Evolutionary conservation across 2,888 invertebrate genomes (phyloP).

Genomic region (Synergus japonicus): DNA sequence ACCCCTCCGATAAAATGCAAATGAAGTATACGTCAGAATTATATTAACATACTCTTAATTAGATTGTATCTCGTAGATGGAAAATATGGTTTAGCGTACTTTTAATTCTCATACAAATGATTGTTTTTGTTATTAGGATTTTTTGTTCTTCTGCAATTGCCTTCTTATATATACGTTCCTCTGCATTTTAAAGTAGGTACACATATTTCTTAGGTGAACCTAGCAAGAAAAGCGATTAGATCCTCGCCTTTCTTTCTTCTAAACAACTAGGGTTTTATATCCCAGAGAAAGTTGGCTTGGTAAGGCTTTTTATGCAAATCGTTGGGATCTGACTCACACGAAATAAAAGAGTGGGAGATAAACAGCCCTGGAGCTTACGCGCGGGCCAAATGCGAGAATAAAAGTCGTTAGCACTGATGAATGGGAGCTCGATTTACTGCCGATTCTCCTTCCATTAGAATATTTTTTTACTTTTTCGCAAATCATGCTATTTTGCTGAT

Average conservation of each 20-base stretch:
- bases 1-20: no score
- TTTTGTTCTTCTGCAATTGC: neutral
- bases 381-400: conserved; percentile 60
- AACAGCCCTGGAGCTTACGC: conserved; percentile 74
- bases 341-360: conserved; percentile 58
- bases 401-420: conserved; percentile 63
- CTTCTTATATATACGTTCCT: neutral
- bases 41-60: no score
- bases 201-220: conserved; percentile 18
- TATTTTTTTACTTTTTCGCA: conserved; percentile 45
- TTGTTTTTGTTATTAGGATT: neutral
- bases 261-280: conserved; percentile 42
- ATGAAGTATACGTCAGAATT: no score
- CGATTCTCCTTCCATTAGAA: conserved; percentile 51
- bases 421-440: conserved; percentile 60
- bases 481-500: conserved; percentile 37
- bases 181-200: neutral
- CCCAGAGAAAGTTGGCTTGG: conserved; percentile 49
- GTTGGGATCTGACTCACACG: conserved; percentile 47
- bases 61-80: no score
- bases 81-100: no score
- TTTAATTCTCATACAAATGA: neutral
- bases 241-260: conserved; percentile 55
- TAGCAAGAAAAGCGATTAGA: conserved; percentile 45
- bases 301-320: conserved; percentile 59